Conservation (phyloP, 1,140 invertebrate genomes). For the Linepithema humile region DNA sequence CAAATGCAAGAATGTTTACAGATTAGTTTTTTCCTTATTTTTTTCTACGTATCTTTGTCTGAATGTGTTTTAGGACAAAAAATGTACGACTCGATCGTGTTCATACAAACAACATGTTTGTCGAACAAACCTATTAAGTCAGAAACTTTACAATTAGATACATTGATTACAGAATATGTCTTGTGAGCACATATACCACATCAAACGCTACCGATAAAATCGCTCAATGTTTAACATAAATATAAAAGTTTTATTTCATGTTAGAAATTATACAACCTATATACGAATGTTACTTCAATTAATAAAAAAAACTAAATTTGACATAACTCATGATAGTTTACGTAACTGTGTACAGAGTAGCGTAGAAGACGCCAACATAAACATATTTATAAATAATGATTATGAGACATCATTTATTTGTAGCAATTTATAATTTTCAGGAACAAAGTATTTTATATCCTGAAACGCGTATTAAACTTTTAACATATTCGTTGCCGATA, state of each 20-base stretch:
- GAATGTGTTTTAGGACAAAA: neutral
- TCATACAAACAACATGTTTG: neutral
- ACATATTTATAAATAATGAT: neutral
- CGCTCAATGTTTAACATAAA: neutral
- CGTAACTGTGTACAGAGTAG: neutral
- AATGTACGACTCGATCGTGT: neutral
- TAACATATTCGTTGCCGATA: no score
- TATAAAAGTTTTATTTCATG: neutral
- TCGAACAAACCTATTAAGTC: neutral
- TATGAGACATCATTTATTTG: neutral
- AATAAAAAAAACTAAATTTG: constrained; percentile 41
- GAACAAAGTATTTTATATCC: no score
- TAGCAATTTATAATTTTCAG: neutral
- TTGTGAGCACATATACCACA: neutral
- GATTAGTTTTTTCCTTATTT: neutral
- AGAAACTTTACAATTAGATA: constrained; percentile 10
- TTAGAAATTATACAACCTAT: no score
- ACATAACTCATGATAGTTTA: neutral
- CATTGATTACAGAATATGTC: constrained; percentile 9
- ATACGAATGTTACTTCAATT: neutral
- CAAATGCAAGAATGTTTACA: neutral
- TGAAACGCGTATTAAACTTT: no score
- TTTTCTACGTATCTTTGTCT: neutral
- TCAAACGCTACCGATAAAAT: neutral
- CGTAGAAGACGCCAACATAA: neutral